Conservation (phyloP, 2,113 vertebrate genomes). For the Oenanthe oenanthe region DNA sequence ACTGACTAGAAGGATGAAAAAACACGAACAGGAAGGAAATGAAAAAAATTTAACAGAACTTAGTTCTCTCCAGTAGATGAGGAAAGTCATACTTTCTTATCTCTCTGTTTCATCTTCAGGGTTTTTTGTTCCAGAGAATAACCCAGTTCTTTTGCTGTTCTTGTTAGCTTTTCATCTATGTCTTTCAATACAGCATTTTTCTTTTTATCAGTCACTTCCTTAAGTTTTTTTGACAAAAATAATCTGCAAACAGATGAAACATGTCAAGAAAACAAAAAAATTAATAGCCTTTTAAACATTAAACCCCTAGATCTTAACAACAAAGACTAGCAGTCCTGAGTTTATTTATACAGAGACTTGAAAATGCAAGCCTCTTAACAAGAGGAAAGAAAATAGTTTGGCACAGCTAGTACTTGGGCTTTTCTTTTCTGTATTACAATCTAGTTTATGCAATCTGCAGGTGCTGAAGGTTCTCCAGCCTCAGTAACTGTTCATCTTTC, state of each 20-base stretch:
- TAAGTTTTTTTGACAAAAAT: conserved; percentile 83
- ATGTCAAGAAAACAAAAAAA: neutral
- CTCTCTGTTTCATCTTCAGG: conserved; percentile 88
- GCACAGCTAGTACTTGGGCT: neutral
- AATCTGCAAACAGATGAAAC: conserved; percentile 78
- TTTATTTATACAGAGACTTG: neutral
- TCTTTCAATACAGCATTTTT: conserved; percentile 73
- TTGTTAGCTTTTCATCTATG: conserved; percentile 84
- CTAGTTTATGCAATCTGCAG: neutral
- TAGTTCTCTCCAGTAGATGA: neutral
- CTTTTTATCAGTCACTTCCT: conserved; percentile 81
- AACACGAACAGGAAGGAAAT: neutral
- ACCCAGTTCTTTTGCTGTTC: conserved; percentile 80
- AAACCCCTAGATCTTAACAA: neutral
- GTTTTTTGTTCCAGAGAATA: conserved; percentile 90
- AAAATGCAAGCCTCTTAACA: neutral
- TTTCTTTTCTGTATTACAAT: neutral
- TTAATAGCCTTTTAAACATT: neutral
- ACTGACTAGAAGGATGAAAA: neutral
- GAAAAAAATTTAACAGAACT: conserved; percentile 15
- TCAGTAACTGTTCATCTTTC: neutral
- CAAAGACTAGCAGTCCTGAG: neutral
- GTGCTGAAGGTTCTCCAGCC: neutral
- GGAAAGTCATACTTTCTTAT: conserved; percentile 86
- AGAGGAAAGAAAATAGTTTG: neutral